Percentiles rank a stretch among this genome's conserved stretches.
phyloP scores from a whole-genome alignment of 2,888 invertebrate species.

The Leucophenga montana region DNA sequence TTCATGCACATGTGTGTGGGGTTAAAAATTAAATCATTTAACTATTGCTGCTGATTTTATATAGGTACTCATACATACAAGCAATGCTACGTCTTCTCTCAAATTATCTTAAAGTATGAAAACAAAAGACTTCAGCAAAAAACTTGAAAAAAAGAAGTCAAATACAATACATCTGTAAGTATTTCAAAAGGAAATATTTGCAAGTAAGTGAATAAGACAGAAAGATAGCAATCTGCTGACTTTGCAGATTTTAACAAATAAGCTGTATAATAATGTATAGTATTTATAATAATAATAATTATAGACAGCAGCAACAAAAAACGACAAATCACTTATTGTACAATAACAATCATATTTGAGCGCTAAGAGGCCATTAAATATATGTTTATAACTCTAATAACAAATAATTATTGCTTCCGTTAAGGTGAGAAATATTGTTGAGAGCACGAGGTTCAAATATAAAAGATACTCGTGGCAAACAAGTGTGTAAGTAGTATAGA shows the following conservation, averaged over 20 bases:
- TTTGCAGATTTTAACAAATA: background rate
- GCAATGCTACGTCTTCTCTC: too few species aligned
- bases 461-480: too few species aligned
- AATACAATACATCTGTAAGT: background rate
- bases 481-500: too few species aligned
- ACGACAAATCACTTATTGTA: background rate
- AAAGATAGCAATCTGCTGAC: background rate
- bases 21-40: too few species aligned
- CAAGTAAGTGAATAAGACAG: background rate
- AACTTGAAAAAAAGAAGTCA: background rate
- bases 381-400: constrained; percentile 54
- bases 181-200: background rate
- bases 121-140: background rate
- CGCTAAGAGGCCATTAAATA: constrained; percentile 48
- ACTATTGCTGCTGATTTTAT: too few species aligned
- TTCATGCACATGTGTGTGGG: too few species aligned
- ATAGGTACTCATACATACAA: too few species aligned
- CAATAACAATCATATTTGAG: constrained; percentile 40
- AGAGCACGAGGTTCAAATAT: constrained; percentile 16
- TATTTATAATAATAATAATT: background rate
- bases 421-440: constrained; percentile 48
- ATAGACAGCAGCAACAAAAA: background rate
- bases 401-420: constrained; percentile 56
- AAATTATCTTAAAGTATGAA: background rate
- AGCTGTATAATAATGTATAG: background rate